Evolutionary conservation across 1,140 invertebrate genomes (phyloP).

Genomic region (Trigoniulus corallinus): DNA sequence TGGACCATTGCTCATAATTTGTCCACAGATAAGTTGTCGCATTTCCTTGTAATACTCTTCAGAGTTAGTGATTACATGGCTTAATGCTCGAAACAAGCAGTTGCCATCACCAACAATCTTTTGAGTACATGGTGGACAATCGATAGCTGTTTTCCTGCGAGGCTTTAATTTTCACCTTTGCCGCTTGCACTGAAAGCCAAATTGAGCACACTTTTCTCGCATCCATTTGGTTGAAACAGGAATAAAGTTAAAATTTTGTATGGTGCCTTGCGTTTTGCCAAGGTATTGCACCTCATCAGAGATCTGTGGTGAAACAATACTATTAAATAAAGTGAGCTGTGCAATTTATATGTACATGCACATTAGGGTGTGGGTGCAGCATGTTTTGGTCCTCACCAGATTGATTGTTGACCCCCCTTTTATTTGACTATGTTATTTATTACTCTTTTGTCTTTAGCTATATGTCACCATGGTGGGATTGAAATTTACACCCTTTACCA

Average conservation of each 20-base stretch:
- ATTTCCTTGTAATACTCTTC: neutral
- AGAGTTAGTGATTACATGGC: neutral
- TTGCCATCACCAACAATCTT: neutral
- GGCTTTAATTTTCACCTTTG: neutral
- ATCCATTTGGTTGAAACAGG: neutral
- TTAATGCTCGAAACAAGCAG: neutral
- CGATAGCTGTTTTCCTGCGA: neutral
- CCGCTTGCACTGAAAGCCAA: neutral
- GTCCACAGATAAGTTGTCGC: neutral
- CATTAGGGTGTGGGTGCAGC: neutral
- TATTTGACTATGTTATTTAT: too few relatives aligned
- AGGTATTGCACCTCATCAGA: neutral
- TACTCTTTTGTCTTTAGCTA: too few relatives aligned
- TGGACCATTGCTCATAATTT: neutral
- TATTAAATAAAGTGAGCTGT: too few relatives aligned
- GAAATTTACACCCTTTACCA: too few relatives aligned
- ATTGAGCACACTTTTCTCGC: neutral
- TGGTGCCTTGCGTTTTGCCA: neutral
- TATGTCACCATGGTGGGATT: too few relatives aligned
- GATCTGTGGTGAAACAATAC: too few relatives aligned
- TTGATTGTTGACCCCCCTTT: neutral
- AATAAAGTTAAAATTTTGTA: neutral
- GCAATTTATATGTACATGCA: neutral
- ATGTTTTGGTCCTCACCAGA: neutral
- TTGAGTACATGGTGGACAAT: neutral